Percentiles rank a stretch among this genome's conserved stretches.
Evolutionary conservation across 2,113 vertebrate species (phyloP).

Genomic region (Mastomys coucha): DNA sequence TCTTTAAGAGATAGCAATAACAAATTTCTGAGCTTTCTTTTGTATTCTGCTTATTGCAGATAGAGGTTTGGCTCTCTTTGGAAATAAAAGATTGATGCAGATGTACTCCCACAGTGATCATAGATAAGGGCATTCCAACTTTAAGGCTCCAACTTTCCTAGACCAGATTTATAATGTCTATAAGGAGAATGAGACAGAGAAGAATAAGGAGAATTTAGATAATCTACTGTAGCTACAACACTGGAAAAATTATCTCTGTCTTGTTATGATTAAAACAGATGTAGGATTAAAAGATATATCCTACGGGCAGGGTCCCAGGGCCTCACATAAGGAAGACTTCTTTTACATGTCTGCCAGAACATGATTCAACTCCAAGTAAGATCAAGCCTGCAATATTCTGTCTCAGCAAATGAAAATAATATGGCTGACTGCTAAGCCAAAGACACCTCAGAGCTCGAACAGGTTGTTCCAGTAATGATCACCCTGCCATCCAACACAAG

Average conservation of each 20-base stretch:
- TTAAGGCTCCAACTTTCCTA: neutral
- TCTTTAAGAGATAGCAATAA: neutral
- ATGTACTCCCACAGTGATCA: neutral
- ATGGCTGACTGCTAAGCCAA: neutral
- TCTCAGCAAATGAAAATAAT: neutral
- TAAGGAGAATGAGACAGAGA: neutral
- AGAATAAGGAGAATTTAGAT: neutral
- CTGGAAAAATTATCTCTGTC: neutral
- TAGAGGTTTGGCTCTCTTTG: neutral
- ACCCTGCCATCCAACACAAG: neutral
- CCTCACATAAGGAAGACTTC: neutral
- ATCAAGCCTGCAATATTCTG: neutral
- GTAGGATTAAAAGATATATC: neutral
- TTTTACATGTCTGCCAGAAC: neutral
- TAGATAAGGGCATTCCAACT: neutral
- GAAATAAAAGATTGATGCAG: neutral
- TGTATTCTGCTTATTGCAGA: neutral
- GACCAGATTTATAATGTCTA: neutral
- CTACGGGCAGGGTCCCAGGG: accelerated
- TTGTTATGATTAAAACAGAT: neutral
- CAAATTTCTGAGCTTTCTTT: neutral
- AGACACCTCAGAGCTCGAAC: neutral
- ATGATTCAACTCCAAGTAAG: neutral
- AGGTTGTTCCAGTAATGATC: neutral
- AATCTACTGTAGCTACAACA: neutral